phyloP scores from a whole-genome alignment of 2,888 invertebrate species.

The Caenorhabditis zanzibari region DNA sequence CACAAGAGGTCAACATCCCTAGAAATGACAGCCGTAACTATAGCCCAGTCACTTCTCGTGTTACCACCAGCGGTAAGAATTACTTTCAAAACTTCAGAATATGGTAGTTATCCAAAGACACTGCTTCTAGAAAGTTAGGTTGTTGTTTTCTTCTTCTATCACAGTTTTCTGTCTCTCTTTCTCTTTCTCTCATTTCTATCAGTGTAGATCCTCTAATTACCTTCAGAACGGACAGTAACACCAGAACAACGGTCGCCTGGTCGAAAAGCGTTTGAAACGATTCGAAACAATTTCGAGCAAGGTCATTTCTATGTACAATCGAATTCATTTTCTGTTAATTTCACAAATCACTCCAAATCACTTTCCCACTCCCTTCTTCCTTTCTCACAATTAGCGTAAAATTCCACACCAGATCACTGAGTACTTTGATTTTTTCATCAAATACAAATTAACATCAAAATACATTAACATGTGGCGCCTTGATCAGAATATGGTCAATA shows the following conservation, averaged over 20 bases:
- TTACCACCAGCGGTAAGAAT: conserved; percentile 59
- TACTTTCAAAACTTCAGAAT: conserved; percentile 2
- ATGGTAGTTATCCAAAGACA: conserved; percentile 25
- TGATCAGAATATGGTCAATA: conserved; percentile 7
- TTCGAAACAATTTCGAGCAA: conserved; percentile 77
- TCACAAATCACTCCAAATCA: conserved; percentile 25
- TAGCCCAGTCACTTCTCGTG: conserved; percentile 53
- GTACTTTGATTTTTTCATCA: conserved; percentile 41
- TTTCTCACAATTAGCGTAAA: conserved; percentile 18
- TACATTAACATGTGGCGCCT: conserved; percentile 52
- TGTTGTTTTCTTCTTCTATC: conserved; percentile 12
- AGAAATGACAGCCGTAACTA: conserved; percentile 68
- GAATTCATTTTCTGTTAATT: conserved; percentile 8
- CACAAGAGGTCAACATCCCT: conserved; percentile 68
- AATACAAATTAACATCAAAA: conserved; percentile 44
- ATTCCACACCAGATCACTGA: conserved; percentile 19
- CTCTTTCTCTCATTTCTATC: conserved; percentile 31
- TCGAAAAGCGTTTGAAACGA: conserved; percentile 71
- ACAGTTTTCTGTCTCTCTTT: conserved; percentile 22
- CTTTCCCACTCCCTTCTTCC: conserved; percentile 6
- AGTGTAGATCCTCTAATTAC: conserved; percentile 54
- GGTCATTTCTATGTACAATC: conserved; percentile 62
- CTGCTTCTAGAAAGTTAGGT: conserved; percentile 14
- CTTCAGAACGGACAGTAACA: conserved; percentile 61
- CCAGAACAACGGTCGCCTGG: conserved; percentile 74